Evolutionary conservation across 2,113 vertebrate species (phyloP).

Genomic region (Microcebus jonahi): DNA sequence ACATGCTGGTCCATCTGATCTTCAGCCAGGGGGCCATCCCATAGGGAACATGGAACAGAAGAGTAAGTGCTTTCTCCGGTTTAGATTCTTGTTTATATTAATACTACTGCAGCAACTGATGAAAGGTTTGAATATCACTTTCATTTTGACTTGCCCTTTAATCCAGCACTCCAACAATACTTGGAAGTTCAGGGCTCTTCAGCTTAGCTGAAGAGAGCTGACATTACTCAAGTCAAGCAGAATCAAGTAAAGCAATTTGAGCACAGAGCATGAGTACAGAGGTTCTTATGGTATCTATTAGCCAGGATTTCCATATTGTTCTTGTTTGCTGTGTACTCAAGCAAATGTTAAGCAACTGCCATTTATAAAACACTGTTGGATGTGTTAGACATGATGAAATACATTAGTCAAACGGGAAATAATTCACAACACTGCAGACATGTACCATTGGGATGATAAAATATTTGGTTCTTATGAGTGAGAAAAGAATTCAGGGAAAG

Average conservation of each 20-base stretch:
- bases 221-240: neutral
- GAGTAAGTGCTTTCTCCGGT: neutral
- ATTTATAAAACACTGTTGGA: slow-evolving; percentile 11
- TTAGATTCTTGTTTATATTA: neutral
- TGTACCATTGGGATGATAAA: slow-evolving; percentile 4
- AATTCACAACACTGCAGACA: neutral
- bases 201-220: neutral
- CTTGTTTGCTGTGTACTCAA: neutral
- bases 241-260: neutral
- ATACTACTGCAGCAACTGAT: neutral
- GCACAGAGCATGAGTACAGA: neutral
- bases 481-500: neutral
- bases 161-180: neutral
- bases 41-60: neutral
- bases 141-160: neutral
- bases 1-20: neutral
- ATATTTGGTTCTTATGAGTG: neutral
- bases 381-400: neutral
- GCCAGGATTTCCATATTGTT: neutral
- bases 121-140: neutral
- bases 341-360: neutral
- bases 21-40: neutral
- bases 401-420: neutral
- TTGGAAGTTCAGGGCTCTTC: neutral
- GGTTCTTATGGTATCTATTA: neutral